phyloP scores from a whole-genome alignment of 2,888 invertebrate genomes.

The Acleris emargana region DNA sequence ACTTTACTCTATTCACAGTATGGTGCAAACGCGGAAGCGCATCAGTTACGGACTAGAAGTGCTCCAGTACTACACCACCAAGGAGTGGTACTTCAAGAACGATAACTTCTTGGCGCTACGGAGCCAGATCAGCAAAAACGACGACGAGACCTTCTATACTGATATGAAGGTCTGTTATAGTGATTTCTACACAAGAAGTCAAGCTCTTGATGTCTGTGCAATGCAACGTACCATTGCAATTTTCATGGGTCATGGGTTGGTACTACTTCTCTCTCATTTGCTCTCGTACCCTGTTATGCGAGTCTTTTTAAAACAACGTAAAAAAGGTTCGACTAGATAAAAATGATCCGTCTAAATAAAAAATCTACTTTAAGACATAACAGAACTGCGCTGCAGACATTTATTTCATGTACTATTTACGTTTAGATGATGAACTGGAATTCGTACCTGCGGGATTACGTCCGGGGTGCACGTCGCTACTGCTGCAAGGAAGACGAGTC shows the following conservation, averaged over 20 bases:
- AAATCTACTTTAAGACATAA: no score
- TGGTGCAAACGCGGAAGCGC: conserved; percentile 86
- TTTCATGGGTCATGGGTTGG: no score
- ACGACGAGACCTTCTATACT: conserved; percentile 86
- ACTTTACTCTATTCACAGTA: conserved; percentile 71
- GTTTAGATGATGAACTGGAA: conserved; percentile 65
- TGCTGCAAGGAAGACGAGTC: conserved; percentile 92
- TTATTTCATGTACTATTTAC: conserved; percentile 1
- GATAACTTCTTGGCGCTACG: conserved; percentile 83
- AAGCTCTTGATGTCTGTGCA: no score
- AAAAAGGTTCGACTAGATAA: no score
- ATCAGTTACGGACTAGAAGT: conserved; percentile 86
- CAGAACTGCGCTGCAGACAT: no score
- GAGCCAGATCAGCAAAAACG: conserved; percentile 77
- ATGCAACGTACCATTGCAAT: no score
- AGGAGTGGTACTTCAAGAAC: conserved; percentile 91
- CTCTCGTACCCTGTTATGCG: no score
- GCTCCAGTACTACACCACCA: conserved; percentile 91
- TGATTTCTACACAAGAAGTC: no score
- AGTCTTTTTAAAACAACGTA: no score
- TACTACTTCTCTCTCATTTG: no score
- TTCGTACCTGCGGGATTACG: conserved; percentile 79
- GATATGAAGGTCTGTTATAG: conserved; percentile 60
- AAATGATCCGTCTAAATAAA: no score
- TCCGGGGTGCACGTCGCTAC: conserved; percentile 92